A percentile compares a stretch with the other conserved stretches of the same genome.
These are phyloP conservation scores for Zophobas atratus DNA, from an alignment of 1,140 invertebrate genomes.

Conservation along the genomic window DNA sequence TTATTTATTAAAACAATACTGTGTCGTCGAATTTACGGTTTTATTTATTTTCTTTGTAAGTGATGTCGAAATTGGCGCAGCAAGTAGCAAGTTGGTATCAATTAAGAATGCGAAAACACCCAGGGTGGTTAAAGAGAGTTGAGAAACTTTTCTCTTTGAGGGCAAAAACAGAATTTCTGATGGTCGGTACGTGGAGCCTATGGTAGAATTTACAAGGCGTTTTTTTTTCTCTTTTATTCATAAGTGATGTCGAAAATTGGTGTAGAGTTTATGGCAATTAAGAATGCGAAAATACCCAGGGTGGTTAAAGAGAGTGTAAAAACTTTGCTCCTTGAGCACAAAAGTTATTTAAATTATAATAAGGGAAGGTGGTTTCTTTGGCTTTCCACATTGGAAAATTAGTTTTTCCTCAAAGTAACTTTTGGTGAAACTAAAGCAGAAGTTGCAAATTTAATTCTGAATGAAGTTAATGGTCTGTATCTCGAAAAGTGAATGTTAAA, in stretches of 20 bases:
- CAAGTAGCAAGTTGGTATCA: too few species aligned
- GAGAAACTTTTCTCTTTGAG: too few species aligned
- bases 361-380: slow-evolving; percentile 18
- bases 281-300: slow-evolving; percentile 2
- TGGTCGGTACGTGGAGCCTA: too few species aligned
- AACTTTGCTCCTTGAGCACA: slow-evolving; percentile 4
- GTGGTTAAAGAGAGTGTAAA: not conserved
- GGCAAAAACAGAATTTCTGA: too few species aligned
- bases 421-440: slow-evolving; percentile 25
- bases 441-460: slow-evolving; percentile 31
- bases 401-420: slow-evolving; percentile 36
- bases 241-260: slow-evolving; percentile 7
- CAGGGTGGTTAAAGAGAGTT: too few species aligned
- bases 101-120: too few species aligned
- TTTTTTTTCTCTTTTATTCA: not conserved
- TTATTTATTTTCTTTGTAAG: too few species aligned
- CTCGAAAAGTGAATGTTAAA: slow-evolving; percentile 25
- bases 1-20: too few species aligned
- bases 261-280: not conserved
- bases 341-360: slow-evolving; percentile 34
- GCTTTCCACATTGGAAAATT: slow-evolving; percentile 24
- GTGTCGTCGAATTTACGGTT: too few species aligned
- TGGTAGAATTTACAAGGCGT: too few species aligned
- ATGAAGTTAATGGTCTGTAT: slow-evolving; percentile 16
- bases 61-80: too few species aligned